Evolutionary conservation across 1,140 invertebrate species (phyloP), one percentile per base, ranked within the genome.

Genomic region (Periplaneta americana): DNA sequence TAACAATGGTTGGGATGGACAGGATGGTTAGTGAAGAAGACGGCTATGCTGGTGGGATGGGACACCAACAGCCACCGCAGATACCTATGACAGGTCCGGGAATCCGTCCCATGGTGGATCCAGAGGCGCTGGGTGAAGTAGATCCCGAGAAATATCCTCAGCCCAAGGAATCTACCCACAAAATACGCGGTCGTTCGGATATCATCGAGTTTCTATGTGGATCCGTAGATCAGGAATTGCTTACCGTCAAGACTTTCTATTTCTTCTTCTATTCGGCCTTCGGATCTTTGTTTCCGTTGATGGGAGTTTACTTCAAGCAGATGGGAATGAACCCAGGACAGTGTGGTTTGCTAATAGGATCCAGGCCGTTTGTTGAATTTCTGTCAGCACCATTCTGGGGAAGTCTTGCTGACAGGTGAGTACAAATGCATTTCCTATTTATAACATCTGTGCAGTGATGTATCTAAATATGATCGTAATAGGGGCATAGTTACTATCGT

Each of bases 201-300:
- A 87, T 98, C 82, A 88, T 98, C 80, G 96, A 97, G 87, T 91
- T 95, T 85, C 89, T 97, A 17, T 96, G 95, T 85, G 95, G 96
- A 11, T 88, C 93, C 33, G 93, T 97, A 6, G 96, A 98, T 87
- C 95, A 95, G 77, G 96, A 98, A 87, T 90, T 99, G 75, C 91
- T 98, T 79, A 95, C 97, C 8, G 96, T 98, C 78, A 98, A 98
- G 88, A 95, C 96, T 1, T 99, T 99, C 88, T 99, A 99, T 88
- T 99, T 99, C 88, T 99, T 99, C 91, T 99, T 99, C 89, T 99
- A 99, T 87, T 98, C 98, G 3, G 98, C 98, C 1, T 99, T 99
- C 85, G 98, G 98, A 10, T 99, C 97, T 0, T 91, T 99, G 0
- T 99, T 99, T 87, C 98, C 98, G 0, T 89, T 99, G 34, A 97